Conservation (phyloP, 2,888 invertebrate genomes). For the Calliopum simillimum region DNA sequence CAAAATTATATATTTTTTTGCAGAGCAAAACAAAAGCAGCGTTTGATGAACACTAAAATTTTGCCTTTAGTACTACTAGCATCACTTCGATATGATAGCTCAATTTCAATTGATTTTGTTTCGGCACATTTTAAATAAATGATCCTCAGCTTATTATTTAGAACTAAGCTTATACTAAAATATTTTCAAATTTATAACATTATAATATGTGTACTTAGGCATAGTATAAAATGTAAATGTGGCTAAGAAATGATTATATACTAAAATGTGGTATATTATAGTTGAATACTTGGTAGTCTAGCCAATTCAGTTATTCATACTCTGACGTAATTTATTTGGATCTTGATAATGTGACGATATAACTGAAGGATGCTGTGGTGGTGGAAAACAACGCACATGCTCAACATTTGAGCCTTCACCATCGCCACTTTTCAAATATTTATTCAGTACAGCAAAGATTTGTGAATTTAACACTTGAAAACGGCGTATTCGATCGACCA, state of each 20-base stretch:
- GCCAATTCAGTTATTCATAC: slow-evolving; percentile 60
- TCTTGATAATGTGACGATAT: slow-evolving; percentile 72
- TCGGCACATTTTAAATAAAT: too few species aligned
- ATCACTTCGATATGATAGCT: too few species aligned
- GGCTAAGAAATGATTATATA: slow-evolving; percentile 34
- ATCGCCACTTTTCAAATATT: slow-evolving; percentile 89
- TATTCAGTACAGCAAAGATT: slow-evolving; percentile 94
- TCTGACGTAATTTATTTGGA: slow-evolving; percentile 71
- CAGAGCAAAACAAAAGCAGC: too few species aligned
- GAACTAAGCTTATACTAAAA: too few species aligned
- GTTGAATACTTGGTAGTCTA: slow-evolving; percentile 6
- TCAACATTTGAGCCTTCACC: slow-evolving; percentile 89
- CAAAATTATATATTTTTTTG: too few species aligned
- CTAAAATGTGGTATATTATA: background rate
- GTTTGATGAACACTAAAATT: too few species aligned
- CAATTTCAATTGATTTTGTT: too few species aligned
- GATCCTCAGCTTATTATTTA: too few species aligned
- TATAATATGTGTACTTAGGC: slow-evolving; percentile 16
- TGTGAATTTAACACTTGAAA: slow-evolving; percentile 99
- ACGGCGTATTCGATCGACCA: slow-evolving; percentile 97
- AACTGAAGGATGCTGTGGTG: slow-evolving; percentile 84
- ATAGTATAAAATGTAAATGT: slow-evolving; percentile 34
- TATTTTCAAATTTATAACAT: background rate
- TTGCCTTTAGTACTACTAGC: too few species aligned
- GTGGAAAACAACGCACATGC: slow-evolving; percentile 96